Percentiles rank a stretch among this genome's conserved stretches.
These are phyloP conservation scores for Upupa epops DNA, from an alignment of 2,113 vertebrate genomes.

Conservation along the genomic window DNA sequence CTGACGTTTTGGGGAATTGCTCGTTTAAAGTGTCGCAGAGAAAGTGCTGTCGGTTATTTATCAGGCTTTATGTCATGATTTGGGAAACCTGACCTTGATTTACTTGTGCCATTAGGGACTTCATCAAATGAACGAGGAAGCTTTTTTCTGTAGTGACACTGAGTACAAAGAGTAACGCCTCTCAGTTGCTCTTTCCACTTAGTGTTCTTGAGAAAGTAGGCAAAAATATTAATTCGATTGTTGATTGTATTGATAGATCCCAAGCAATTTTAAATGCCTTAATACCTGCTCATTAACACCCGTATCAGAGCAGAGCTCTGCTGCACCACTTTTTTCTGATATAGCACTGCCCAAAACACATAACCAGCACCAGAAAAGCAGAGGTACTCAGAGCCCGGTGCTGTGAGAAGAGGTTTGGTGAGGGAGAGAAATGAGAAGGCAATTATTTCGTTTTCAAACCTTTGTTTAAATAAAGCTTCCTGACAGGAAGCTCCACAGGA, in stretches of 20 bases:
- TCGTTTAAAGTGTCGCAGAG: conserved; percentile 29
- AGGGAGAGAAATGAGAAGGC: background rate
- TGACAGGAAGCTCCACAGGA: background rate
- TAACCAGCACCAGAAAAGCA: background rate
- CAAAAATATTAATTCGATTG: conserved; percentile 6
- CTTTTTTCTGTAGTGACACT: background rate
- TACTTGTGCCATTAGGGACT: conserved; percentile 43
- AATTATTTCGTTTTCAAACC: conserved; percentile 27
- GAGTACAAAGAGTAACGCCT: background rate
- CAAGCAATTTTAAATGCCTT: background rate
- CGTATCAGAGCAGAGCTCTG: background rate
- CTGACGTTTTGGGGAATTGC: conserved; percentile 27
- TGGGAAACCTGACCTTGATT: conserved; percentile 52
- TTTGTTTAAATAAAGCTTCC: background rate
- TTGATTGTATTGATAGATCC: background rate
- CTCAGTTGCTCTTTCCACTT: background rate
- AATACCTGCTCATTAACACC: background rate
- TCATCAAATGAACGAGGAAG: conserved; percentile 18
- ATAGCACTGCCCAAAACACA: background rate
- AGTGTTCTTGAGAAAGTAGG: background rate
- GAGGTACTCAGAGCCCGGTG: background rate
- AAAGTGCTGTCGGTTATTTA: conserved; percentile 55
- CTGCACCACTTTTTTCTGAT: background rate
- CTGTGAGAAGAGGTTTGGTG: background rate
- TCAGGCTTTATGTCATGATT: conserved; percentile 25